phyloP scores from a whole-genome alignment of 2,797 vertebrate genomes.

The Coregonus suidteri region DNA sequence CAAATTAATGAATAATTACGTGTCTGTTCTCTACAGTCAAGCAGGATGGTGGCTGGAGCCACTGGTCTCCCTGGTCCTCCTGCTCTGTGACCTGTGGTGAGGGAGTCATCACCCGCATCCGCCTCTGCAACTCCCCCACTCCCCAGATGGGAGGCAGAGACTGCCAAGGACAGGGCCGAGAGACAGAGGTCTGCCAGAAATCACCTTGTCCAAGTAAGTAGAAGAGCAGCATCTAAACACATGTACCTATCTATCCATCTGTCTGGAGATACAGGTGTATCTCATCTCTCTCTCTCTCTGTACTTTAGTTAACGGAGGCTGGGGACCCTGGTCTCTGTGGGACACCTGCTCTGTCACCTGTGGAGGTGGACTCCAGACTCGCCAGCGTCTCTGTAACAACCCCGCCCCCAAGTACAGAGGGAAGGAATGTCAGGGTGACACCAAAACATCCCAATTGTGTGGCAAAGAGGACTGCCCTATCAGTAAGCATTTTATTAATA shows the following conservation, averaged over 20 bases:
- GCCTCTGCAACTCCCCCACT: conserved; percentile 97
- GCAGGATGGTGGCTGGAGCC: conserved; percentile 98
- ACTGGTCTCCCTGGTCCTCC: conserved; percentile 99
- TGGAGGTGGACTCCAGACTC: conserved; percentile 89
- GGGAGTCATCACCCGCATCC: conserved; percentile 93
- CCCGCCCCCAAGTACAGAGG: conserved; percentile 89
- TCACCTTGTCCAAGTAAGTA: conserved; percentile 90
- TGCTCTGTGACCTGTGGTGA: conserved; percentile 95
- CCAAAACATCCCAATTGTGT: conserved; percentile 82
- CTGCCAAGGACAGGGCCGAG: conserved; percentile 90
- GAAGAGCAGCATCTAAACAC: too few relatives aligned
- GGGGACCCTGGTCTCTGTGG: conserved; percentile 98
- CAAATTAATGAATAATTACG: not conserved
- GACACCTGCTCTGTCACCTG: conserved; percentile 92
- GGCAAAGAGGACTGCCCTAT: conserved; percentile 92
- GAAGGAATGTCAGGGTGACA: conserved; percentile 90
- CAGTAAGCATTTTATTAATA: conserved; percentile 73
- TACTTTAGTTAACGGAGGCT: conserved; percentile 88
- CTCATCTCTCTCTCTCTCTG: not conserved
- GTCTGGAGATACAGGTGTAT: not conserved
- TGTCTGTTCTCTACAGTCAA: conserved; percentile 79
- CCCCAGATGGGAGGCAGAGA: conserved; percentile 94
- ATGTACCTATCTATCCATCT: not conserved
- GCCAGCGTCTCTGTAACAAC: conserved; percentile 89
- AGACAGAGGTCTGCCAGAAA: conserved; percentile 87